Evolutionary conservation across 2,113 vertebrate species (phyloP).

Genomic region (Rhinogobius similis): DNA sequence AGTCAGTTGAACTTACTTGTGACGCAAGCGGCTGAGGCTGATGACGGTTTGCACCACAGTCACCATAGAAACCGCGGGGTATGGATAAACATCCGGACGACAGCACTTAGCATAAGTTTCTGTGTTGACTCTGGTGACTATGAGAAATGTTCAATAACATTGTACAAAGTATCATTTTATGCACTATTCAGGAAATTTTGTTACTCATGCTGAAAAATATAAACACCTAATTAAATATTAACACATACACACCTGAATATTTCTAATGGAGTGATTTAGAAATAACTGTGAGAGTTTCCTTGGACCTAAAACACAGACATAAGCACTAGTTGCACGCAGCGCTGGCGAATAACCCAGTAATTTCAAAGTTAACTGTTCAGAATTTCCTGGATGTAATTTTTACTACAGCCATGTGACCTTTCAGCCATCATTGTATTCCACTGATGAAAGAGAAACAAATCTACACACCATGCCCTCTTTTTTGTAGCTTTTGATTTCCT

Average conservation of each 20-base stretch:
- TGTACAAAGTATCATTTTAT: too few species aligned
- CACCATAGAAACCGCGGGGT: slow-evolving; percentile 44
- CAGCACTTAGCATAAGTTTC: slow-evolving; percentile 5
- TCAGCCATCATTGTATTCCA: neutral
- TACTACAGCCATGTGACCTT: neutral
- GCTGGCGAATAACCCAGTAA: too few species aligned
- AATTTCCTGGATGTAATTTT: neutral
- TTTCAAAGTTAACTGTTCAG: neutral
- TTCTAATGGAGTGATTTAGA: neutral
- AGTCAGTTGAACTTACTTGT: slow-evolving; percentile 59
- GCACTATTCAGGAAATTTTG: too few species aligned
- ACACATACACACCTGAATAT: too few species aligned
- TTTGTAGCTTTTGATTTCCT: slow-evolving; percentile 10
- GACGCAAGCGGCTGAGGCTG: slow-evolving; percentile 59
- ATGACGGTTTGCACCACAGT: slow-evolving; percentile 55
- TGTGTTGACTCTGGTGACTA: slow-evolving; percentile 1
- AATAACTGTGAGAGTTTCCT: neutral
- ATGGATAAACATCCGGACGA: slow-evolving; percentile 67
- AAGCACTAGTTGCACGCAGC: neutral
- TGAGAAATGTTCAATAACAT: neutral
- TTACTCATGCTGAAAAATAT: too few species aligned
- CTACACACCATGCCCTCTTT: neutral
- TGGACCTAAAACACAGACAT: too few species aligned
- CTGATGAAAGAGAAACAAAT: neutral
- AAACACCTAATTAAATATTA: too few species aligned